A percentile compares a stretch with the other conserved stretches of the same genome.
Evolutionary conservation across 2,113 vertebrate genomes (phyloP).

Genomic region (Microcebus lehilahytsara): DNA sequence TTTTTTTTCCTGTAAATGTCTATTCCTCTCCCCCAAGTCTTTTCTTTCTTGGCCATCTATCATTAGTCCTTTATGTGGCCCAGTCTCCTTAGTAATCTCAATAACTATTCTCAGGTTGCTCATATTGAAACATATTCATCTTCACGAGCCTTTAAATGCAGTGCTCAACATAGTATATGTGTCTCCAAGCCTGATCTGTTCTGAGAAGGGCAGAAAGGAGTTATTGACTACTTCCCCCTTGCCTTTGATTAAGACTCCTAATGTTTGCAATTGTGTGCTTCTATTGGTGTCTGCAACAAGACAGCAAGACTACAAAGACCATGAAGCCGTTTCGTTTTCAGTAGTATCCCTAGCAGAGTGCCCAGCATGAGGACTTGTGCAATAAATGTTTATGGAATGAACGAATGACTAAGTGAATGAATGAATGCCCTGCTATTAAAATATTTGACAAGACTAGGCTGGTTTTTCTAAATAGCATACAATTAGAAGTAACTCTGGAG

Average conservation of each 20-base stretch:
- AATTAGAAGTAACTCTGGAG: background rate
- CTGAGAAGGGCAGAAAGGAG: background rate
- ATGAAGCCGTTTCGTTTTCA: background rate
- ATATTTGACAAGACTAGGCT: background rate
- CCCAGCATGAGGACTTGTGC: background rate
- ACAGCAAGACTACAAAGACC: background rate
- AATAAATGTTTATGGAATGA: background rate
- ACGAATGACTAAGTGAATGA: background rate
- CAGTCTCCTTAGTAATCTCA: background rate
- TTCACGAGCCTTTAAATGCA: background rate
- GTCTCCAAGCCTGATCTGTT: background rate
- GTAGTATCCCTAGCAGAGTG: background rate
- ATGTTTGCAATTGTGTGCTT: background rate
- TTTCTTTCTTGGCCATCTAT: background rate
- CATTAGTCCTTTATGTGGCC: background rate
- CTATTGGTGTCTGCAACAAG: background rate
- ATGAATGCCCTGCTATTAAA: background rate
- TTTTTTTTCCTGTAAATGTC: background rate
- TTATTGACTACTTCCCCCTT: background rate
- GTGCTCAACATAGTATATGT: background rate
- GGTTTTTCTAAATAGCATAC: background rate
- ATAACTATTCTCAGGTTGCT: background rate
- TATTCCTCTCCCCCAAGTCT: background rate
- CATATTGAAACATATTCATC: too few relatives aligned
- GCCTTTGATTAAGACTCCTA: background rate